Evolutionary conservation across 2,888 invertebrate species (phyloP).

Genomic region (Beris morrisii): DNA sequence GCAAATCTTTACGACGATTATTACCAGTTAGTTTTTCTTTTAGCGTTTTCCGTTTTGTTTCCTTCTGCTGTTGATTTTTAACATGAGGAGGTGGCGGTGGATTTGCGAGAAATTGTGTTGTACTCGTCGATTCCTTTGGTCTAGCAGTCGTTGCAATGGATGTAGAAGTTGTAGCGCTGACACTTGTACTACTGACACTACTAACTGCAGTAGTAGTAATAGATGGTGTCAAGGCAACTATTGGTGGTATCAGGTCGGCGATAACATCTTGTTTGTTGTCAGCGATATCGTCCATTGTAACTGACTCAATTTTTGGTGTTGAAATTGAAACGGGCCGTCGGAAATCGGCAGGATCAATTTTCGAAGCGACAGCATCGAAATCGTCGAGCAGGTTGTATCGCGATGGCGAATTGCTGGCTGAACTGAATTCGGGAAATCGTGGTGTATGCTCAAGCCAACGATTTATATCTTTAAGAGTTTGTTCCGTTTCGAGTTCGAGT

Average conservation of each 20-base stretch:
- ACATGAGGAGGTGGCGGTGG: conserved; percentile 54
- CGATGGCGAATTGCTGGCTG: conserved; percentile 76
- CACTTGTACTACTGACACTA: not conserved
- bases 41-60: conserved; percentile 53
- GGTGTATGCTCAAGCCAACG: conserved; percentile 88
- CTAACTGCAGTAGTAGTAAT: conserved; percentile 13
- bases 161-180: conserved; percentile 16
- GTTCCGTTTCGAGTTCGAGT: conserved; percentile 69
- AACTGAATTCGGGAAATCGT: conserved; percentile 72
- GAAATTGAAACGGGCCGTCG: conserved; percentile 57
- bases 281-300: conserved; percentile 58
- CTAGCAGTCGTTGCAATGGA: not conserved
- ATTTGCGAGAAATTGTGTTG: conserved; percentile 51
- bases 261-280: conserved; percentile 46
- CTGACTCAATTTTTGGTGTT: conserved; percentile 53
- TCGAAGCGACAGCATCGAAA: conserved; percentile 57
- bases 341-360: conserved; percentile 56
- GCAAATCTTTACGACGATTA: conserved; percentile 68
- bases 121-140: conserved; percentile 38
- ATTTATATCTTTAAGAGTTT: conserved; percentile 76
- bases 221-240: conserved; percentile 7
- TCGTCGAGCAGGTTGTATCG: conserved; percentile 68
- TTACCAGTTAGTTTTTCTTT: conserved; percentile 54
- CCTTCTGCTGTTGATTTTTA: conserved; percentile 55
- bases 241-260: conserved; percentile 43